Conservation (phyloP, 1,140 invertebrate species). For the Zaprionus inermis region DNA sequence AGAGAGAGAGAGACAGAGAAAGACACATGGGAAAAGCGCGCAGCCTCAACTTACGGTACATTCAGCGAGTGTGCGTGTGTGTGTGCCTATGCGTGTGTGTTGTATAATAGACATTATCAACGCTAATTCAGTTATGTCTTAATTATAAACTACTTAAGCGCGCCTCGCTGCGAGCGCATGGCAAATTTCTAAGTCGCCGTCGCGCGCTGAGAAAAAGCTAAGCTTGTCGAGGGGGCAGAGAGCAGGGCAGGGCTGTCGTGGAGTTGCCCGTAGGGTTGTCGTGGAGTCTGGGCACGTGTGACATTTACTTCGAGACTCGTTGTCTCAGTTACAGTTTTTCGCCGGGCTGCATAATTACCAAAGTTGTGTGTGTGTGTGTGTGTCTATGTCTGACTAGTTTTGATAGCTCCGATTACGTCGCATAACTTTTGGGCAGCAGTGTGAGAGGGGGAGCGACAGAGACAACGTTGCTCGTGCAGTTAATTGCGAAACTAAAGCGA, state of each 20-base stretch:
- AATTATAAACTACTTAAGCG: slow-evolving; percentile 82
- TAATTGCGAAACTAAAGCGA: neutral
- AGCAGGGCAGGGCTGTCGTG: neutral
- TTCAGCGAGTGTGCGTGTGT: slow-evolving; percentile 45
- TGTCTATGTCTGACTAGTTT: slow-evolving; percentile 50
- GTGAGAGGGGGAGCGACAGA: neutral
- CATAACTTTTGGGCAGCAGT: slow-evolving; percentile 30
- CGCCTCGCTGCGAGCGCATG: slow-evolving; percentile 60
- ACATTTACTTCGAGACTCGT: slow-evolving; percentile 40
- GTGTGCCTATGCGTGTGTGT: slow-evolving; percentile 32
- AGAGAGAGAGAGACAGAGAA: neutral
- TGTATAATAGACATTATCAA: slow-evolving; percentile 78
- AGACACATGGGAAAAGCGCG: slow-evolving; percentile 39
- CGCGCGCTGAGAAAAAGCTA: slow-evolving; percentile 14
- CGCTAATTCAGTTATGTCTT: slow-evolving; percentile 84
- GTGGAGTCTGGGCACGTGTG: slow-evolving; percentile 63
- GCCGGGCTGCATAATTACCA: slow-evolving; percentile 61
- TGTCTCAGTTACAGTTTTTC: slow-evolving; percentile 59
- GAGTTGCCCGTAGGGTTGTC: slow-evolving; percentile 7
- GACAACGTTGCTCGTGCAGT: neutral
- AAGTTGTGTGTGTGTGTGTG: slow-evolving; percentile 35
- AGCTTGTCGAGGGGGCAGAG: neutral
- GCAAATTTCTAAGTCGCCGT: slow-evolving; percentile 61
- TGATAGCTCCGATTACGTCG: slow-evolving; percentile 70
- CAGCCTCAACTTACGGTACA: slow-evolving; percentile 41